These are phyloP conservation scores for Micrasema minimum DNA, from an alignment of 1,140 invertebrate genomes.

Conservation along the genomic window DNA sequence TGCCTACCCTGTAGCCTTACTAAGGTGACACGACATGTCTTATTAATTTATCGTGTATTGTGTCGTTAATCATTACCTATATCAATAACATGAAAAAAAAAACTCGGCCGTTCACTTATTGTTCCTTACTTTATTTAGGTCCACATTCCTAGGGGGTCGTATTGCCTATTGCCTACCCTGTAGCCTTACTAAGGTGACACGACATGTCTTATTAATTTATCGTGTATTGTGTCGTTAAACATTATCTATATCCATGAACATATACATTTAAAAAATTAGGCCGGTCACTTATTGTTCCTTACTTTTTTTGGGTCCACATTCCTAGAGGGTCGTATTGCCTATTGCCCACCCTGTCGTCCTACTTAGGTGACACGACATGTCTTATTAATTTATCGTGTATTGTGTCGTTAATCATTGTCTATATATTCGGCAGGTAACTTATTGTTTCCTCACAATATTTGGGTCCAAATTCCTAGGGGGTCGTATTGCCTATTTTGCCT, in stretches of 20 bases:
- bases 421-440: slow-evolving; percentile 27
- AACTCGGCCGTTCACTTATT: slow-evolving; percentile 33
- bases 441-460: slow-evolving; percentile 33
- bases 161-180: neutral
- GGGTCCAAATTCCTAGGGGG: neutral
- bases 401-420: too few relatives aligned
- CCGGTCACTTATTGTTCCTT: slow-evolving; percentile 35
- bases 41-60: slow-evolving; percentile 8
- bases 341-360: neutral
- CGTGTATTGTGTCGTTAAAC: too few relatives aligned
- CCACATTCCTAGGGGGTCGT: too few relatives aligned
- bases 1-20: neutral
- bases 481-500: too few relatives aligned
- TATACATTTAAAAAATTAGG: too few relatives aligned
- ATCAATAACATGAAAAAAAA: too few relatives aligned
- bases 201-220: slow-evolving; percentile 17
- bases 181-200: neutral
- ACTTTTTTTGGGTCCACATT: slow-evolving; percentile 18
- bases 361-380: slow-evolving; percentile 6
- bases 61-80: too few relatives aligned
- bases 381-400: slow-evolving; percentile 10
- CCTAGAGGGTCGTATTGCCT: too few relatives aligned
- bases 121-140: slow-evolving; percentile 33
- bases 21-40: slow-evolving; percentile 9
- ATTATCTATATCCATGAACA: too few relatives aligned